These are phyloP conservation scores for Silurus glanis DNA, from an alignment of 2,113 vertebrate species.

Conservation along the genomic window DNA sequence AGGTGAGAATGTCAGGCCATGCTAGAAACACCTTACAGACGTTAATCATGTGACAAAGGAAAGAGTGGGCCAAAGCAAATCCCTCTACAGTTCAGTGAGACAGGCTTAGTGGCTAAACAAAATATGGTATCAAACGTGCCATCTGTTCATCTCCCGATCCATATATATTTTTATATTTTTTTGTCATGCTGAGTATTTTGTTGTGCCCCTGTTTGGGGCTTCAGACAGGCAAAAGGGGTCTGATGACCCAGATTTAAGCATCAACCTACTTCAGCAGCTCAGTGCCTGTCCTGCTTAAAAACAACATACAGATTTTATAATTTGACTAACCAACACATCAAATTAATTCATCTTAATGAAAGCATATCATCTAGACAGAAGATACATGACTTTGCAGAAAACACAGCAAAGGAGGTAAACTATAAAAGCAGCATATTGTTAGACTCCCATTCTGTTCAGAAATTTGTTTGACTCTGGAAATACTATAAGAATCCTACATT, in stretches of 20 bases:
- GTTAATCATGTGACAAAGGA: background rate
- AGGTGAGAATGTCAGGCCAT: background rate
- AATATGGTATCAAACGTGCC: constrained; percentile 36
- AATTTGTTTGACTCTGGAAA: background rate
- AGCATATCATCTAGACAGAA: background rate
- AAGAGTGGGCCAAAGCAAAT: background rate
- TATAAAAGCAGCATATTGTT: background rate
- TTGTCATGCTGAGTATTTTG: constrained; percentile 43
- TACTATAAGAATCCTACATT: background rate
- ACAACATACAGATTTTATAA: background rate
- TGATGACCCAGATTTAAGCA: constrained; percentile 67
- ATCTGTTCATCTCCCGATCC: constrained; percentile 30
- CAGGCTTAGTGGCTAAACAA: constrained; percentile 35
- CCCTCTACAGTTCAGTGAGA: background rate
- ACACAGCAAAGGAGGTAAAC: background rate
- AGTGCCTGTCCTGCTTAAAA: constrained; percentile 46
- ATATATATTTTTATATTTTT: background rate
- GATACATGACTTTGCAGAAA: background rate
- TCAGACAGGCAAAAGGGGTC: constrained; percentile 52
- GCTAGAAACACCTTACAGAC: background rate
- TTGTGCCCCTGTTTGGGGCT: constrained; percentile 55
- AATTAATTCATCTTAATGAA: background rate
- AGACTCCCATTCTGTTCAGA: background rate
- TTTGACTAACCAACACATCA: background rate
- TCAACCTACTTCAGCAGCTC: constrained; percentile 54